phyloP scores from a whole-genome alignment of 1,140 invertebrate species.

The Rhynchophorus ferrugineus region DNA sequence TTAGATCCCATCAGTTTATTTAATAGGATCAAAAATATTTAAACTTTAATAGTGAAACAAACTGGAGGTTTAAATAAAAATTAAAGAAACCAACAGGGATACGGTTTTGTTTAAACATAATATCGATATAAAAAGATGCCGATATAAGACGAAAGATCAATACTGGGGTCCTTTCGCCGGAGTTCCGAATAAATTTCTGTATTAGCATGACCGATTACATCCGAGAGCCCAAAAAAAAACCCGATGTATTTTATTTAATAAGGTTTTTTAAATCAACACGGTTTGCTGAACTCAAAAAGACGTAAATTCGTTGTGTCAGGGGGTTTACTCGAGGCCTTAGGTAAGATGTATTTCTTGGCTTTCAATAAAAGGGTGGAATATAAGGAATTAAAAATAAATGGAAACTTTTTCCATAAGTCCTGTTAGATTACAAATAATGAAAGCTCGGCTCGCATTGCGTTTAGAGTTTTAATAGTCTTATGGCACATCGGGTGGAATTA shows the following conservation, averaged over 20 bases:
- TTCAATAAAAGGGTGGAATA: slow-evolving; percentile 40
- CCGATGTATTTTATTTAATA: slow-evolving; percentile 15
- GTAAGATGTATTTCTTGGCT: slow-evolving; percentile 31
- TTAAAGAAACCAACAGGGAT: too few species aligned
- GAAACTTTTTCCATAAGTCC: slow-evolving; percentile 39
- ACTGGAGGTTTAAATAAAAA: too few species aligned
- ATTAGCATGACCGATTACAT: slow-evolving; percentile 16
- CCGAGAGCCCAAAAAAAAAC: slow-evolving; percentile 12
- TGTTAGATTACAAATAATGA: slow-evolving; percentile 39
- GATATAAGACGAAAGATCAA: slow-evolving; percentile 9
- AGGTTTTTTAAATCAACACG: slow-evolving; percentile 22
- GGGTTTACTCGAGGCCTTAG: slow-evolving; percentile 28
- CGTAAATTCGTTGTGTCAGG: slow-evolving; percentile 29
- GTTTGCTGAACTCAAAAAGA: slow-evolving; percentile 29
- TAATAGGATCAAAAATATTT: too few species aligned
- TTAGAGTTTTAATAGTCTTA: slow-evolving; percentile 41
- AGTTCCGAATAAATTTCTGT: slow-evolving; percentile 10
- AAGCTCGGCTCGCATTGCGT: slow-evolving; percentile 36
- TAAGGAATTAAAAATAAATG: slow-evolving; percentile 41
- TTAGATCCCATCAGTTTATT: too few species aligned
- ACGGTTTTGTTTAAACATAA: too few species aligned
- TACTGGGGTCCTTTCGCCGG: slow-evolving; percentile 5
- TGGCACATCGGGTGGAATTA: slow-evolving; percentile 36
- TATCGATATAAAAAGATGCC: too few species aligned
- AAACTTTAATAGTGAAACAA: too few species aligned